These are phyloP conservation scores for Protaetia brevitarsis DNA, from an alignment of 1,140 invertebrate species.

Conservation along the genomic window DNA sequence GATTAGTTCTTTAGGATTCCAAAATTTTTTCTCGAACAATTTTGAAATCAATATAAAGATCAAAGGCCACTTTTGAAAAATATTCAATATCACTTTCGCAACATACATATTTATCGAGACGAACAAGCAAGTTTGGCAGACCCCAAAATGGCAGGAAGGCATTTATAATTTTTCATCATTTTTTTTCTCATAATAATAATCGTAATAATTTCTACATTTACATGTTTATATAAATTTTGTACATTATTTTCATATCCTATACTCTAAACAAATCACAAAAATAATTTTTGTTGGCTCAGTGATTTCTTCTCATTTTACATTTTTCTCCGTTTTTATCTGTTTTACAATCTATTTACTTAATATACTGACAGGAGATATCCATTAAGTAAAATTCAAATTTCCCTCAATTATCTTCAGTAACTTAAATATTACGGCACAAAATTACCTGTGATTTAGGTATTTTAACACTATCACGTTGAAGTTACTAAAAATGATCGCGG, in stretches of 20 bases:
- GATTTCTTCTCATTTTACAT: conserved; percentile 28
- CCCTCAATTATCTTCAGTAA: no score
- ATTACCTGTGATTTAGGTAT: no score
- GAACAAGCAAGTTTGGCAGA: conserved; percentile 43
- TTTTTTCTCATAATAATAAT: conserved; percentile 37
- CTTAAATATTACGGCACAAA: no score
- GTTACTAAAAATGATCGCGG: conserved; percentile 26
- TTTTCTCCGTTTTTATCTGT: not conserved
- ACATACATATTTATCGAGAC: conserved; percentile 25
- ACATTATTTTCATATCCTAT: conserved; percentile 47
- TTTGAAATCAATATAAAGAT: conserved; percentile 25
- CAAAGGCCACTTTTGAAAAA: conserved; percentile 33
- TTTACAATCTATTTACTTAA: conserved; percentile 20
- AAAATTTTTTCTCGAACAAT: conserved; percentile 22
- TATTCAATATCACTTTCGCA: conserved; percentile 27
- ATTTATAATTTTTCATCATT: conserved; percentile 41
- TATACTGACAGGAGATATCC: no score
- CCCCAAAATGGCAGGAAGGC: conserved; percentile 50
- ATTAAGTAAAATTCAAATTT: no score
- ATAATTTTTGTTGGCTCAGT: conserved; percentile 46
- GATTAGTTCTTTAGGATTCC: conserved; percentile 22
- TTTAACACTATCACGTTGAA: no score
- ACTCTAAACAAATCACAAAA: conserved; percentile 50
- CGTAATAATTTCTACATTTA: conserved; percentile 47
- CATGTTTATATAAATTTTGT: conserved; percentile 51